phyloP scores from a whole-genome alignment of 2,888 invertebrate species.

The Smittia aterrima region DNA sequence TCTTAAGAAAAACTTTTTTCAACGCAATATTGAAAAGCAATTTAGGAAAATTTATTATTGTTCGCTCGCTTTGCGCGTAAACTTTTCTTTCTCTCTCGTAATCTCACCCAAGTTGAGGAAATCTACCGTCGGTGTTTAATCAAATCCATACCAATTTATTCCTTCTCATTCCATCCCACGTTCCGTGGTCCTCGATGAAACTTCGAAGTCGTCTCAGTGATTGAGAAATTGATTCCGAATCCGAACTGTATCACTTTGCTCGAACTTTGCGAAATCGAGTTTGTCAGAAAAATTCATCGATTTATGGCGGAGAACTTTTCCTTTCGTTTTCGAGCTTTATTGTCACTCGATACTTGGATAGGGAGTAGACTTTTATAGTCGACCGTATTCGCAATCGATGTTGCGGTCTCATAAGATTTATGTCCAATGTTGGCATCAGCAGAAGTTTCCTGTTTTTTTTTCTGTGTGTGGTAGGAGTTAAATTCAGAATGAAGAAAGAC shows the following conservation, averaged over 20 bases:
- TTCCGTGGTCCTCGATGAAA: background rate
- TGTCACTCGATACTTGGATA: background rate
- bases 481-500: background rate
- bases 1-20: background rate
- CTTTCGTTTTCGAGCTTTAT: background rate
- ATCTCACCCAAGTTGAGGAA: background rate
- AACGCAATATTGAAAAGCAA: slow-evolving; percentile 18
- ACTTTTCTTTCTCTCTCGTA: background rate
- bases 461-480: background rate
- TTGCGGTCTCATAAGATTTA: slow-evolving; percentile 17
- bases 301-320: slow-evolving; percentile 14
- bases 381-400: background rate
- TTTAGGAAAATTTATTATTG: slow-evolving; percentile 21
- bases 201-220: background rate
- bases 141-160: slow-evolving; percentile 22
- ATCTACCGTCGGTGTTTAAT: background rate
- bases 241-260: background rate
- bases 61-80: background rate
- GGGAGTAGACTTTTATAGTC: background rate
- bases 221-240: slow-evolving; percentile 24
- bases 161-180: background rate
- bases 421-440: background rate
- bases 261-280: background rate
- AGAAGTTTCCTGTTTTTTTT: background rate
- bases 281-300: background rate